Conservation (phyloP, 2,888 invertebrate genomes). For the Zhuqinia jingwanae region DNA sequence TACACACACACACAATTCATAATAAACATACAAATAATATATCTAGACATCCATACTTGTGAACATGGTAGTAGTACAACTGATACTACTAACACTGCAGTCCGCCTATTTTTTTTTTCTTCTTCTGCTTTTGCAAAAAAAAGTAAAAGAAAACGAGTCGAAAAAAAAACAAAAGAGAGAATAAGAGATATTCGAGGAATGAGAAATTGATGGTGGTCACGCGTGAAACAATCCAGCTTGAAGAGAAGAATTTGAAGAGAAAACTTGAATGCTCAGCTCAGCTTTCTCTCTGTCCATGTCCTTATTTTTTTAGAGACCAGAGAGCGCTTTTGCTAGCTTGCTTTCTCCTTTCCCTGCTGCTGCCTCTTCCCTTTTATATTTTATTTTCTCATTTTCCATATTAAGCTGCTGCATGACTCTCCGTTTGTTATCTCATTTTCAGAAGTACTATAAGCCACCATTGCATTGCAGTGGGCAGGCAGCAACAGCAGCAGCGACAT, state of each 20-base stretch:
- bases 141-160: slow-evolving; percentile 8
- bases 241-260: slow-evolving; percentile 60
- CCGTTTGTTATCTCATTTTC: slow-evolving; percentile 67
- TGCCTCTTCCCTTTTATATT: slow-evolving; percentile 53
- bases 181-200: slow-evolving; percentile 66
- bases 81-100: slow-evolving; percentile 34
- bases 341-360: slow-evolving; percentile 47
- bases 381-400: too few relatives aligned
- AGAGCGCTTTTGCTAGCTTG: slow-evolving; percentile 25
- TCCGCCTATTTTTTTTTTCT: slow-evolving; percentile 6
- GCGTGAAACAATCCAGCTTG: slow-evolving; percentile 70
- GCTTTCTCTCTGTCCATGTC: too few relatives aligned
- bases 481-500: slow-evolving; percentile 14
- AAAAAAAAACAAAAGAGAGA: slow-evolving; percentile 29
- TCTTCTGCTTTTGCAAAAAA: slow-evolving; percentile 6
- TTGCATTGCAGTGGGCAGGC: too few relatives aligned
- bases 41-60: slow-evolving; percentile 20
- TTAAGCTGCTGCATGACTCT: too few relatives aligned
- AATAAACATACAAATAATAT: background rate
- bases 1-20: background rate
- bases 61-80: background rate
- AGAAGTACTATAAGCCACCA: slow-evolving; percentile 26
- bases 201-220: slow-evolving; percentile 74
- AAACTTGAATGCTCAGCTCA: slow-evolving; percentile 43
- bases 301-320: slow-evolving; percentile 61